Evolutionary conservation across 2,113 vertebrate species (phyloP).

Genomic region (Echinops telfairi): DNA sequence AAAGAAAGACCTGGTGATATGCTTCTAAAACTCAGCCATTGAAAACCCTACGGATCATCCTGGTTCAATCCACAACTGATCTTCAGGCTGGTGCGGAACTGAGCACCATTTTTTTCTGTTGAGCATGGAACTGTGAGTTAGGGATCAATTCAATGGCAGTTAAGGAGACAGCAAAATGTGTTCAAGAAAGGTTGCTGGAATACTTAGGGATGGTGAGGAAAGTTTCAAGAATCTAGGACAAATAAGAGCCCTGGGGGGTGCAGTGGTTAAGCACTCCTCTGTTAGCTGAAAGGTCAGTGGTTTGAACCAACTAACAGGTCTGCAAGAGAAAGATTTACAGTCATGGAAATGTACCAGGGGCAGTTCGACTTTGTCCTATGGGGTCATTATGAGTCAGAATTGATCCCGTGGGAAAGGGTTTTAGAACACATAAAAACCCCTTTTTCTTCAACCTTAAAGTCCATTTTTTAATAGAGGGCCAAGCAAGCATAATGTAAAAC

Average conservation of each 20-base stretch:
- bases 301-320: neutral
- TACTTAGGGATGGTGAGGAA: neutral
- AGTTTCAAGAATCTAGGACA: neutral
- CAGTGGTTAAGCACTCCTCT: no score
- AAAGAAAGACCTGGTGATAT: neutral
- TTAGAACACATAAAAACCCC: neutral
- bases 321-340: neutral
- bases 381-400: neutral
- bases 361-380: neutral
- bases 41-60: neutral
- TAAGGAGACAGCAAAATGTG: neutral
- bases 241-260: neutral
- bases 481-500: conserved; percentile 51
- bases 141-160: neutral
- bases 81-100: neutral
- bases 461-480: neutral
- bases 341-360: neutral
- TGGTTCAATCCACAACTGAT: neutral
- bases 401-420: neutral
- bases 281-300: neutral
- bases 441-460: neutral
- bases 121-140: neutral
- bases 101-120: neutral
- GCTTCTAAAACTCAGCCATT: neutral
- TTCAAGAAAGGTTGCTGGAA: neutral